Evolutionary conservation across 1,140 invertebrate species (phyloP).

Genomic region (Drosophila obscura): DNA sequence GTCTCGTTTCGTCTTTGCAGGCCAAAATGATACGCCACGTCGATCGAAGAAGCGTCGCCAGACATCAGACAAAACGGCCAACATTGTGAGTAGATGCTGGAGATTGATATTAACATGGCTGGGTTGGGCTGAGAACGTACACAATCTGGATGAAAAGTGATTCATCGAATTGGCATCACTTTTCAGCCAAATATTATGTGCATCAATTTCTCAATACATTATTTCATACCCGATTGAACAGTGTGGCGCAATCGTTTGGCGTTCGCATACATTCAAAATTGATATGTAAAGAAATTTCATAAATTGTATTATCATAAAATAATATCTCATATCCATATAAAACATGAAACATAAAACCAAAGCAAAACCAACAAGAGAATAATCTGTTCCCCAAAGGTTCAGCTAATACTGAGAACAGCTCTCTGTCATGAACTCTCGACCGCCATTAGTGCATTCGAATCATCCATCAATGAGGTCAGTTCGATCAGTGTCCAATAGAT

Average conservation of each 20-base stretch:
- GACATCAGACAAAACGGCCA: conserved; percentile 71
- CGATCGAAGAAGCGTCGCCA: conserved; percentile 82
- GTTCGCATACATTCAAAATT: conserved; percentile 21
- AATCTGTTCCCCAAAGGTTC: conserved; percentile 63
- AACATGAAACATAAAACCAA: conserved; percentile 31
- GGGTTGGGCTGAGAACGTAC: conserved; percentile 30
- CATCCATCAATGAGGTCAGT: conserved; percentile 77
- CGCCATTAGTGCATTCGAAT: conserved; percentile 76
- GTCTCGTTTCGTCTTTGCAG: conserved; percentile 21
- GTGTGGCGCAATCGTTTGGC: conserved; percentile 4
- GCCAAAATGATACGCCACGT: conserved; percentile 75
- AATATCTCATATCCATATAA: conserved; percentile 36
- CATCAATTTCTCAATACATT: conserved; percentile 7
- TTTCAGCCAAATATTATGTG: conserved; percentile 8
- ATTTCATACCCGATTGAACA: conserved; percentile 15
- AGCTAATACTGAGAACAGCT: conserved; percentile 81
- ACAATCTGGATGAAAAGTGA: conserved; percentile 59
- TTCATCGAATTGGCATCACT: neutral
- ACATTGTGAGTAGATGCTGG: conserved; percentile 83
- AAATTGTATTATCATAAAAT: conserved; percentile 24
- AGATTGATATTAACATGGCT: conserved; percentile 51
- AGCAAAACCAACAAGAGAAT: conserved; percentile 4
- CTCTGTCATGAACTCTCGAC: conserved; percentile 79
- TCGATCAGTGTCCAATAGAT: conserved; percentile 60
- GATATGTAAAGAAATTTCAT: neutral